A percentile compares a stretch with the other conserved stretches of the same genome.
These are phyloP conservation scores for Melanotaenia duboulayi DNA, from an alignment of 2,113 vertebrate genomes.

Conservation along the genomic window DNA sequence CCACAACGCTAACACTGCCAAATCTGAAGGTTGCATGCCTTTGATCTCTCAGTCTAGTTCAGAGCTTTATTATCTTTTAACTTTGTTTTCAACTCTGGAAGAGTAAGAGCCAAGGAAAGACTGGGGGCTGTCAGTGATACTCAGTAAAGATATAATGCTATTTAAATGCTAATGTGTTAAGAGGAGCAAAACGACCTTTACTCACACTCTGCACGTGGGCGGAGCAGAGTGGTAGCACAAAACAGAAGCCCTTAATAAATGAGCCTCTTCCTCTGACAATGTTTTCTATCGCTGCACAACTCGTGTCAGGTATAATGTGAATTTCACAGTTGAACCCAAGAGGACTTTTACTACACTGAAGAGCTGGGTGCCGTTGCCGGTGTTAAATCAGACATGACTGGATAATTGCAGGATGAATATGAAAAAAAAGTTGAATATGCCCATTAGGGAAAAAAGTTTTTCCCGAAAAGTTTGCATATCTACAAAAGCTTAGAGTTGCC, in stretches of 20 bases:
- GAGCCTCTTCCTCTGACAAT: conserved; percentile 59
- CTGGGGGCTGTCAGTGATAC: conserved; percentile 73
- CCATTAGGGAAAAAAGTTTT: no score
- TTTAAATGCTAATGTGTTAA: conserved; percentile 84
- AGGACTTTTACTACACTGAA: conserved; percentile 16
- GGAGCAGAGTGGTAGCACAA: conserved; percentile 30
- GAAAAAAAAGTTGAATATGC: conserved; percentile 8
- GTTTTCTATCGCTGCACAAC: conserved; percentile 22
- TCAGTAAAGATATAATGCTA: conserved; percentile 75
- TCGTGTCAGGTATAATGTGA: conserved; percentile 37
- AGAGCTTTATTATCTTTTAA: conserved; percentile 74
- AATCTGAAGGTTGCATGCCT: conserved; percentile 67
- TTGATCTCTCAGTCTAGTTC: conserved; percentile 52
- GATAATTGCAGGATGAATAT: not conserved
- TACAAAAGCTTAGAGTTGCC: no score
- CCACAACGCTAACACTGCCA: conserved; percentile 35
- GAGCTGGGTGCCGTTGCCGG: conserved; percentile 11
- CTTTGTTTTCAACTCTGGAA: conserved; percentile 75
- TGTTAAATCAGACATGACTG: conserved; percentile 36
- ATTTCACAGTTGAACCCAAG: conserved; percentile 26
- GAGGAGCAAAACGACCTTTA: conserved; percentile 78
- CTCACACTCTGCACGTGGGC: conserved; percentile 43
- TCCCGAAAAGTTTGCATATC: no score
- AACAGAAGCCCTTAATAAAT: conserved; percentile 67
- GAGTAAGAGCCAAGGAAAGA: conserved; percentile 52